Base-by-base conservation (phyloP, 2,113 vertebrate genomes). In the Fukomys damarensis region DNA sequence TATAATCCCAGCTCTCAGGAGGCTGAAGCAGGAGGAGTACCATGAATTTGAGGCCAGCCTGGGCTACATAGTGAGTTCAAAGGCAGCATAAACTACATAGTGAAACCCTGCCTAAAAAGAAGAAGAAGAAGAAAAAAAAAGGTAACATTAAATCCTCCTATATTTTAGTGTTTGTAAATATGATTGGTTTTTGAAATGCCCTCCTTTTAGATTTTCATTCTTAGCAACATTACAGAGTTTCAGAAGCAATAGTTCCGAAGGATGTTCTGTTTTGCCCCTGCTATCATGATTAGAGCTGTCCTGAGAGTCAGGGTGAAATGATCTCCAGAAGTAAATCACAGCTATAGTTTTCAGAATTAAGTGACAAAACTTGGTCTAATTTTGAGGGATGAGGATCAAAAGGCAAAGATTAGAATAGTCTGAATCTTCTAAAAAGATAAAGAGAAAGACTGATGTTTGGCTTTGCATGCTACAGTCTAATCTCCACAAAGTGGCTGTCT, bases 81-180 rank as follows among this genome's bases (percentile, higher is more conserved):
- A 13, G 43, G 43, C 26, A 7, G 43, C 43, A 24, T 46, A 6
- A 30, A 76, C 43, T 46, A 46, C 26, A 16, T 46, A 76, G 76
- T 9, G 49, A 52, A 52, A 80, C 32, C 4, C 46, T n/a, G 4
- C 9, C 49, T 54, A 0, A 35, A 54, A n/a, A n/a, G n/a, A n/a
- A n/a, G n/a, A n/a, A n/a, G n/a, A n/a, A n/a, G n/a, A n/a, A 43
- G 28, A 80, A 54, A n/a, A 43, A 80, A 54, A n/a, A 3, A 17
- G 12, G 49, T 52, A 83, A 43, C n/a, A 3, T 63, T 83, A 66
- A 93, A 95, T 97, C 86, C 88, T 89, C 84, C 93, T 52, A 0
- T 83, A 65, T 94, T 6, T 98, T 97, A 66, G 87, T 72, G 28
- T 89, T 91, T 97, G 86, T 97, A 95, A 98, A 97, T 96, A 96